Evolutionary conservation across 2,113 vertebrate genomes (phyloP), one percentile per base, ranked within the genome.

Genomic region (Macaca nemestrina): DNA sequence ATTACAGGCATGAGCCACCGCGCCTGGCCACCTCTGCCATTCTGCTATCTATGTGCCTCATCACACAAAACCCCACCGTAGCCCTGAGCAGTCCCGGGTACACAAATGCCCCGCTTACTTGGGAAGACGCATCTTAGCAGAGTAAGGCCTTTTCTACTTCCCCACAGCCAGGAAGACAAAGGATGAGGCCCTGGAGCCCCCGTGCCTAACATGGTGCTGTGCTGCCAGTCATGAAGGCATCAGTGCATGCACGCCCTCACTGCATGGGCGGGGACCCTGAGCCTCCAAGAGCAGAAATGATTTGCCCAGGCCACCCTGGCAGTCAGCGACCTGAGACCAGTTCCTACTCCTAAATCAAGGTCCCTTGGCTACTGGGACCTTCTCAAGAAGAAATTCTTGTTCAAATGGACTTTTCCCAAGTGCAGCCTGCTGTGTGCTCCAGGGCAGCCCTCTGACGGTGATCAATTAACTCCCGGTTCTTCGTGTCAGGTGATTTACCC

Each of bases 371-470:
- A 6, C 52, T 45, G 2, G 38, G 38, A 80, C 25, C 23, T 88
- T 35, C 83, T 12, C 16, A 18, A 25, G 32, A 85, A 50, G 76
- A 23, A 61, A 32, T 5, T 18, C 43, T 55, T 32, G 18, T n/a
- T 67, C 25, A 0, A 4, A 8, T 14, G 0, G 0, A 1, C 57
- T 40, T 1, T 57, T 43, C n/a, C 30, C 2, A 40, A 3, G 0
- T 1, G 1, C 13, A 32, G 22, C 8, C 35, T 0, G 0, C 3
- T 0, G 18, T 0, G 1, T 8, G 1, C 38, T 3, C 17, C 11
- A 1, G 4, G 95, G n/a, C 13, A 5, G 84, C 0, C 0, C 61
- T 0, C 0, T 1, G 0, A 20, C 0, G 1, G 81, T 35, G 78
- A 14, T 8, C 50, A 72, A 32, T 17, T 17, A 5, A 43, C 55